phyloP scores from a whole-genome alignment of 2,797 vertebrate genomes.

The Megaceryle alcyon region DNA sequence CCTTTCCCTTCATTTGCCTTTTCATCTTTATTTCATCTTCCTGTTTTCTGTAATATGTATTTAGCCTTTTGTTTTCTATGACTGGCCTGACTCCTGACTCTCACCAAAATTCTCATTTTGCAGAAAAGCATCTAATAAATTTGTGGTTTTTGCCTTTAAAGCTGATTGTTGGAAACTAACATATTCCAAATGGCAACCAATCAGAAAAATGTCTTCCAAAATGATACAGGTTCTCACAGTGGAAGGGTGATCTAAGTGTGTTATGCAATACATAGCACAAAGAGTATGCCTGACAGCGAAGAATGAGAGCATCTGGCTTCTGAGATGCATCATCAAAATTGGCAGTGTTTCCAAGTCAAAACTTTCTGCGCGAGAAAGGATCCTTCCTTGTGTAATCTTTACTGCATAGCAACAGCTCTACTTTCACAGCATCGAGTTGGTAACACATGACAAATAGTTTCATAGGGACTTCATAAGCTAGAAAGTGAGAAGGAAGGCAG shows the following conservation, averaged over 20 bases:
- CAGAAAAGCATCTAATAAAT: not conserved
- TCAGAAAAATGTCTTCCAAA: not conserved
- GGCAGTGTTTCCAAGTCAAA: not conserved
- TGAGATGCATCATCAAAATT: not conserved
- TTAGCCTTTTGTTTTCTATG: not conserved
- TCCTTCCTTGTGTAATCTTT: not conserved
- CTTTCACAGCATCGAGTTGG: not conserved
- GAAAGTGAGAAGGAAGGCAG: not conserved
- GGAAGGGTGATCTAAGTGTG: not conserved
- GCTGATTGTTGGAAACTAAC: not conserved
- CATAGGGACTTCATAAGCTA: not conserved
- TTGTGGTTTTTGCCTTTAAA: not conserved
- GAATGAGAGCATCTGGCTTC: not conserved
- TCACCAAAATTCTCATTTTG: not conserved
- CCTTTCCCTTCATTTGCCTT: not conserved
- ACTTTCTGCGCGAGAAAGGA: not conserved
- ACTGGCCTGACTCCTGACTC: not conserved
- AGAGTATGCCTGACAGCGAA: not conserved
- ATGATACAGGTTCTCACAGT: not conserved
- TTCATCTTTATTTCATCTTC: not conserved
- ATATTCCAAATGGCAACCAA: not conserved
- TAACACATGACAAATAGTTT: not conserved
- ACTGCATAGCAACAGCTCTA: not conserved
- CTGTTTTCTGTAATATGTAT: not conserved
- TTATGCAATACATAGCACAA: not conserved